phyloP scores from a whole-genome alignment of 2,797 vertebrate genomes.

The Coranthus polyacanthus region DNA sequence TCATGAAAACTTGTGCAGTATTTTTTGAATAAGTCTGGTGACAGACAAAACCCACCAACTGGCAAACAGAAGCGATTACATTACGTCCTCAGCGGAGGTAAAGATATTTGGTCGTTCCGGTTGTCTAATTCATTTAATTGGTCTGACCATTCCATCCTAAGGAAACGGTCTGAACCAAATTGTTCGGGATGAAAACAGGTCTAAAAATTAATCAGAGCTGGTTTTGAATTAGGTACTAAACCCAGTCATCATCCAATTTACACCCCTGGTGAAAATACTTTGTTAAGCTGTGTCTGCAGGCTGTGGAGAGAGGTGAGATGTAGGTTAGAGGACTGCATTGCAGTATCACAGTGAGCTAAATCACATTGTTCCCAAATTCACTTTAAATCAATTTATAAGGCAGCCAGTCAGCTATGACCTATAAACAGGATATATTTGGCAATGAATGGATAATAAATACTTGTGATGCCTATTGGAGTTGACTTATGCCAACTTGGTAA shows the following conservation, averaged over 20 bases:
- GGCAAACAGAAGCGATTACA: no score
- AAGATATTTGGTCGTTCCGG: neutral
- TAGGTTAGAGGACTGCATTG: conserved; percentile 24
- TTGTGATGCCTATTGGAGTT: neutral
- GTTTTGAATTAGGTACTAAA: conserved; percentile 1
- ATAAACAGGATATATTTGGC: conserved; percentile 6
- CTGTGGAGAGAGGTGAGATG: conserved; percentile 10
- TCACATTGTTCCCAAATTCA: conserved; percentile 2
- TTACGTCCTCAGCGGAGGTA: no score
- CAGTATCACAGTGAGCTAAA: conserved; percentile 22
- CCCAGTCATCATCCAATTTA: neutral
- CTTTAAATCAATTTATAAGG: neutral
- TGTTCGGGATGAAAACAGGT: no score
- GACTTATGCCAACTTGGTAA: conserved; percentile 17
- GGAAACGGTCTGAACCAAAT: neutral
- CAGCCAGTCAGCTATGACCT: conserved; percentile 9
- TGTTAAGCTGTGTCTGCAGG: conserved; percentile 8
- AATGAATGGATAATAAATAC: conserved; percentile 35
- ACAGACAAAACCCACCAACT: no score
- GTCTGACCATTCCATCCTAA: neutral
- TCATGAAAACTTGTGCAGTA: no score
- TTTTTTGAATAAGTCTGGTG: no score
- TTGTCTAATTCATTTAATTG: conserved; percentile 7
- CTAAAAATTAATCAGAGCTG: neutral
- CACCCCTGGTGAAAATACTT: neutral